These are phyloP conservation scores for Elymnias hypermnestra DNA, from an alignment of 1,140 invertebrate species.

Conservation along the genomic window DNA sequence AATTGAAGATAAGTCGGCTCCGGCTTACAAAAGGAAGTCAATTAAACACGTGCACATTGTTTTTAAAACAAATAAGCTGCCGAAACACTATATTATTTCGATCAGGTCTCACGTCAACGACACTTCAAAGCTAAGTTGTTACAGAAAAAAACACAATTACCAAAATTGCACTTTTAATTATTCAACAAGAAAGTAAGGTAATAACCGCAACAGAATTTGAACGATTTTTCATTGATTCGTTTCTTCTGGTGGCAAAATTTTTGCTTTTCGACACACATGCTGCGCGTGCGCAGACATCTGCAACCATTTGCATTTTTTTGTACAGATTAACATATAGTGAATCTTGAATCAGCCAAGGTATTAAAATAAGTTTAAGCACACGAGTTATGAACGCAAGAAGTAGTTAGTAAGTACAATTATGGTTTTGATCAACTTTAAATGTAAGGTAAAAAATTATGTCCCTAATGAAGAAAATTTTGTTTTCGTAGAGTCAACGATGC, in stretches of 20 bases:
- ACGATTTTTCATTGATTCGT: conserved; percentile 23
- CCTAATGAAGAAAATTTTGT: too few relatives aligned
- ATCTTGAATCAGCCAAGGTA: too few relatives aligned
- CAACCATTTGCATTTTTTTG: conserved; percentile 17
- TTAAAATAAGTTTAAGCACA: too few relatives aligned
- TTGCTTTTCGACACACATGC: conserved; percentile 8
- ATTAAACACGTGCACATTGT: conserved; percentile 4
- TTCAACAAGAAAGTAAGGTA: conserved; percentile 18
- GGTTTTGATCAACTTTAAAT: too few relatives aligned
- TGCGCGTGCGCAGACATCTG: conserved; percentile 21
- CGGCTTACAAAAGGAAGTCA: not conserved
- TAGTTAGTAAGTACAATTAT: too few relatives aligned
- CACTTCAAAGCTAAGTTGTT: conserved; percentile 7
- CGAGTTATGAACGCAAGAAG: too few relatives aligned
- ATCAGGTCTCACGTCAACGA: conserved; percentile 12
- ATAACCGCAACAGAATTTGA: conserved; percentile 20
- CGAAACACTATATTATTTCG: conserved; percentile 13
- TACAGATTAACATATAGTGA: too few relatives aligned
- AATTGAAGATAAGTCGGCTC: conserved; percentile 1
- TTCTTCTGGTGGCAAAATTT: conserved; percentile 13
- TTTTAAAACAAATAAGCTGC: conserved; percentile 2
- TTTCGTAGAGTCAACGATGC: too few relatives aligned
- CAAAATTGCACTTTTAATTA: conserved; percentile 21
- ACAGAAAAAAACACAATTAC: conserved; percentile 18
- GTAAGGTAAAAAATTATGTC: too few relatives aligned